Percentiles rank a stretch among this genome's conserved stretches.
Evolutionary conservation across 2,888 invertebrate species (phyloP).

Genomic region (Agrotis segetum): DNA sequence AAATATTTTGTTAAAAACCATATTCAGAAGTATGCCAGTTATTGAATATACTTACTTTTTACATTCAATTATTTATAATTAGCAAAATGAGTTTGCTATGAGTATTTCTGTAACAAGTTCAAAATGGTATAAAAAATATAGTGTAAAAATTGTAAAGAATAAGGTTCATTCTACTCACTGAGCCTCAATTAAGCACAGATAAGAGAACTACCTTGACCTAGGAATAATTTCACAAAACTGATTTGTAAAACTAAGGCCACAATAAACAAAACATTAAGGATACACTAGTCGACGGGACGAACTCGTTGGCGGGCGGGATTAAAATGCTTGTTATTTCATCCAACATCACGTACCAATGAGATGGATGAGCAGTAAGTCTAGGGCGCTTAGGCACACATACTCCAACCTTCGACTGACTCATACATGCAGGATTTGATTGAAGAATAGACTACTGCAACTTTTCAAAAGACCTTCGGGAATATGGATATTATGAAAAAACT

Average conservation of each 20-base stretch:
- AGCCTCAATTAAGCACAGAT: not conserved
- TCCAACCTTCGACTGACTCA: no score
- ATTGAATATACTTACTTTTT: not conserved
- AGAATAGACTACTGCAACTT: no score
- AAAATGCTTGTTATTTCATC: no score
- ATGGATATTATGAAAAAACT: no score
- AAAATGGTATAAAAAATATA: no score
- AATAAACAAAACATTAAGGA: constrained; percentile 1
- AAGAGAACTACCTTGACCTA: not conserved
- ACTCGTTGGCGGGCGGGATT: no score
- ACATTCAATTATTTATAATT: not conserved
- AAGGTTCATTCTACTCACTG: not conserved
- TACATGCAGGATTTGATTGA: no score
- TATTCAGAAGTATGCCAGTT: not conserved
- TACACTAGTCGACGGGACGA: no score
- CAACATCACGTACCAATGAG: no score
- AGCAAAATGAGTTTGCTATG: not conserved
- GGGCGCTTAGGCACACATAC: no score
- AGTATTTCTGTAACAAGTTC: not conserved
- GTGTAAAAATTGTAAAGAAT: not conserved
- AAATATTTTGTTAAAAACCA: constrained; percentile 1
- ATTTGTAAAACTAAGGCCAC: not conserved
- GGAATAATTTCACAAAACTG: not conserved
- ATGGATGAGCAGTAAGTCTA: no score
- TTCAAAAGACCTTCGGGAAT: no score